phyloP scores from a whole-genome alignment of 92 coral and sea anemone species.

The Siderastrea siderea region DNA sequence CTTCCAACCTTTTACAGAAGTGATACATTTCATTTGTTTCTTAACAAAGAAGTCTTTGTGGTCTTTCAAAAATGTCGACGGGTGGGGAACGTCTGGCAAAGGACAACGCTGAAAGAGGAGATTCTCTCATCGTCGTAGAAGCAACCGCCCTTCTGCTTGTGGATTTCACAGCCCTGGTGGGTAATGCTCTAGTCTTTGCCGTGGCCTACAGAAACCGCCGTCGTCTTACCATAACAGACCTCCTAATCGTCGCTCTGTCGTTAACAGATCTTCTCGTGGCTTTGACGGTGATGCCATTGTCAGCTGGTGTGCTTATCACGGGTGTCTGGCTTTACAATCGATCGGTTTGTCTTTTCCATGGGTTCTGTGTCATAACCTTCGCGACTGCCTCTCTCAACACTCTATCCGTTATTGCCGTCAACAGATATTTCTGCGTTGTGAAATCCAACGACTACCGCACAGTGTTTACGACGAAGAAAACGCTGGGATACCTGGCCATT shows the following conservation, averaged over 20 bases:
- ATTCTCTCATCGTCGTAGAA: slow-evolving; percentile 6
- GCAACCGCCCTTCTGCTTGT: slow-evolving; percentile 23
- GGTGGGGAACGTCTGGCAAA: slow-evolving; percentile 18
- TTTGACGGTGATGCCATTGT: slow-evolving; percentile 37
- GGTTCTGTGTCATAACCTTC: slow-evolving; percentile 49
- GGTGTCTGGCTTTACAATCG: slow-evolving; percentile 39
- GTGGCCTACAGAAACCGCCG: slow-evolving; percentile 60
- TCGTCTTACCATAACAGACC: slow-evolving; percentile 23
- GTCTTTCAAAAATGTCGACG: background rate
- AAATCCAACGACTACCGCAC: slow-evolving; percentile 36
- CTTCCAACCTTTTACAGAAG: background rate
- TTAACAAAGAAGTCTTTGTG: background rate
- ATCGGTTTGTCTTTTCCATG: slow-evolving; percentile 41
- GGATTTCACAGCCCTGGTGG: slow-evolving; percentile 35
- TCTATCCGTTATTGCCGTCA: slow-evolving; percentile 35
- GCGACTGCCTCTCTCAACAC: slow-evolving; percentile 49
- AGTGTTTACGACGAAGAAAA: slow-evolving; percentile 33
- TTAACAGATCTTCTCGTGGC: slow-evolving; percentile 46
- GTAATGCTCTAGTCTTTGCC: slow-evolving; percentile 31
- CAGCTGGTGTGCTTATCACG: slow-evolving; percentile 9
- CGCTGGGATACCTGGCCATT: slow-evolving; percentile 24
- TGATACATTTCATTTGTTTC: background rate
- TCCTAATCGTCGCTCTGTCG: slow-evolving; percentile 44
- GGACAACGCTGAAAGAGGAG: background rate
- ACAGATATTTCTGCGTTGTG: slow-evolving; percentile 55